Conservation (phyloP, 2,888 invertebrate genomes). For the Apodemia duryi region DNA sequence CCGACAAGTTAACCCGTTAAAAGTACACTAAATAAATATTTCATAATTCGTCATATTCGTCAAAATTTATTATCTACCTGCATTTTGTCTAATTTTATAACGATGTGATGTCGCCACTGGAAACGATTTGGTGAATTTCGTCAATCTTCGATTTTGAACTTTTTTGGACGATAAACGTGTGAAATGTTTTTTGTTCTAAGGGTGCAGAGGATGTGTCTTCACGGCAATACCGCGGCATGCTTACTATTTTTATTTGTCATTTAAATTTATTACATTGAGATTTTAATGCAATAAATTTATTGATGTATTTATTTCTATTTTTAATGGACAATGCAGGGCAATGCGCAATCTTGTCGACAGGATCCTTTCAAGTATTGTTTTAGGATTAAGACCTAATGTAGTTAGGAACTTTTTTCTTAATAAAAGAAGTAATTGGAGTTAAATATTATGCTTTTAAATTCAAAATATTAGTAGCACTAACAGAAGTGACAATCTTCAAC, state of each 20-base stretch:
- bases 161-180: conserved; percentile 48
- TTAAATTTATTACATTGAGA: conserved; percentile 16
- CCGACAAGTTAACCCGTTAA: neutral
- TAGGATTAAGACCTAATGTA: conserved; percentile 31
- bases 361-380: conserved; percentile 39
- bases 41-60: neutral
- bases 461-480: neutral
- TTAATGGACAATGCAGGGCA: conserved; percentile 31
- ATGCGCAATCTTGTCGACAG: conserved; percentile 25
- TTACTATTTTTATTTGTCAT: conserved; percentile 21
- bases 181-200: conserved; percentile 63
- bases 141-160: conserved; percentile 24
- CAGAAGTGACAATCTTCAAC: conserved; percentile 16
- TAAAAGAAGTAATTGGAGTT: neutral
- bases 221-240: conserved; percentile 28
- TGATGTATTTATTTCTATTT: conserved; percentile 27
- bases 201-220: conserved; percentile 45
- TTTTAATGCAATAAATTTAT: conserved; percentile 19
- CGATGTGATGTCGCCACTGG: conserved; percentile 40
- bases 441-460: neutral
- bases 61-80: neutral
- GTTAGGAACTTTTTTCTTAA: conserved; percentile 10
- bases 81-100: conserved; percentile 14
- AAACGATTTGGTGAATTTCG: conserved; percentile 27
- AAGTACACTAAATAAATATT: neutral